A percentile compares a stretch with the other conserved stretches of the same genome.
Evolutionary conservation across 2,113 vertebrate genomes (phyloP).

Genomic region (Lophura nycthemera): DNA sequence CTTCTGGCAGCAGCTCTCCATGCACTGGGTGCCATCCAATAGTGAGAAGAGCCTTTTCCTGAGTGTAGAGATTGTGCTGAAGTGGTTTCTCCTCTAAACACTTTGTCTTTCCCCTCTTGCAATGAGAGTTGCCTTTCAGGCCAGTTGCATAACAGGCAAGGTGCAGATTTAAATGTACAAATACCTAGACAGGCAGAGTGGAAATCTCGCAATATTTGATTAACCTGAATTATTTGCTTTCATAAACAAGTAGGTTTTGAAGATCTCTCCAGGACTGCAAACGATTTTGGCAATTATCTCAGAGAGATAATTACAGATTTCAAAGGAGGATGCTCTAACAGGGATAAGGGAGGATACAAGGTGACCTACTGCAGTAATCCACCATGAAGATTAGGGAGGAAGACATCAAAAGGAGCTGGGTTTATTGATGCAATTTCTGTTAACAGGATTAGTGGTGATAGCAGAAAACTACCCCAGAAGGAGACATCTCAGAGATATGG

Average conservation of each 20-base stretch:
- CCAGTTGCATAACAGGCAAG: not conserved
- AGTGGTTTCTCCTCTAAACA: not conserved
- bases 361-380: slow-evolving; percentile 58
- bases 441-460: slow-evolving; percentile 55
- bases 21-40: not conserved
- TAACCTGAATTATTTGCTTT: slow-evolving; percentile 64
- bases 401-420: slow-evolving; percentile 43
- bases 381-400: slow-evolving; percentile 28
- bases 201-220: slow-evolving; percentile 41
- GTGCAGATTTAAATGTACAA: not conserved
- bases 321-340: slow-evolving; percentile 35
- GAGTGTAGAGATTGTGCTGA: not conserved
- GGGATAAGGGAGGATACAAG: slow-evolving; percentile 52
- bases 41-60: not conserved
- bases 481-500: not conserved
- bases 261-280: slow-evolving; percentile 62
- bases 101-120: not conserved
- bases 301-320: slow-evolving; percentile 64
- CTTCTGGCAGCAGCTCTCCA: not conserved
- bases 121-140: not conserved
- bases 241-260: slow-evolving; percentile 67
- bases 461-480: slow-evolving; percentile 14
- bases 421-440: slow-evolving; percentile 53
- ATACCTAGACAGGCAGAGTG: not conserved
- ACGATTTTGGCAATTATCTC: slow-evolving; percentile 72